These are phyloP conservation scores for Oryzias curvinotus DNA, from an alignment of 2,113 vertebrate species.

Conservation along the genomic window DNA sequence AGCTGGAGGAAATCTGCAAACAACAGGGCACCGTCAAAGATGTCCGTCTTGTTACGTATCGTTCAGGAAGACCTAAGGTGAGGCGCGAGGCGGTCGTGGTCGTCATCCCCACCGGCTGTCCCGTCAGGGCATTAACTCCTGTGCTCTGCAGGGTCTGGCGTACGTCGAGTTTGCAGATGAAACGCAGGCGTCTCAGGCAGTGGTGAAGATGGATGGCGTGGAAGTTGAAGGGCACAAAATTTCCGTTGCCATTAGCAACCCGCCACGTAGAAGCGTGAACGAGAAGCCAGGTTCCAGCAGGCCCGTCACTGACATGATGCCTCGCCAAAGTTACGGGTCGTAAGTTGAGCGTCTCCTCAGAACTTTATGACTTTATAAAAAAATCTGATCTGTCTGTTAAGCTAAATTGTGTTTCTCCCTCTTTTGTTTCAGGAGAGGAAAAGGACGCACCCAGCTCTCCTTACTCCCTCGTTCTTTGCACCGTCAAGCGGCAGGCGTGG, in stretches of 20 bases:
- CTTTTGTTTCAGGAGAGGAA: slow-evolving; percentile 80
- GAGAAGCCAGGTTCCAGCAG: slow-evolving; percentile 70
- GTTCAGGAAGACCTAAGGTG: slow-evolving; percentile 96
- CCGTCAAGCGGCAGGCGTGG: slow-evolving; percentile 67
- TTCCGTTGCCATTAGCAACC: slow-evolving; percentile 94
- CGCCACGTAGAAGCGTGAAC: slow-evolving; percentile 78
- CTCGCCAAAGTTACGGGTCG: slow-evolving; percentile 83
- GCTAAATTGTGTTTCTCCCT: neutral
- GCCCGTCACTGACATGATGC: slow-evolving; percentile 39
- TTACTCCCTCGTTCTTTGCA: slow-evolving; percentile 90
- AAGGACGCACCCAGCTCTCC: slow-evolving; percentile 91
- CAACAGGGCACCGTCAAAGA: slow-evolving; percentile 86
- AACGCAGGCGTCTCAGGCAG: slow-evolving; percentile 88
- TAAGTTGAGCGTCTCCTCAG: slow-evolving; percentile 74
- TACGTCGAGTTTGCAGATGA: slow-evolving; percentile 95
- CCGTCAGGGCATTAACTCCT: neutral
- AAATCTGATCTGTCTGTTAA: neutral
- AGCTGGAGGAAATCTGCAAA: slow-evolving; percentile 86
- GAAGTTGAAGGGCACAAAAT: slow-evolving; percentile 82
- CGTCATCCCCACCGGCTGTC: neutral
- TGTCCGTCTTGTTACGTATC: slow-evolving; percentile 91
- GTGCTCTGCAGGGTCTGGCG: slow-evolving; percentile 85
- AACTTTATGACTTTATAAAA: no score
- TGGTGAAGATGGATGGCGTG: slow-evolving; percentile 89
- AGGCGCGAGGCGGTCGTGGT: slow-evolving; percentile 1